Base-by-base conservation (phyloP, 2,113 vertebrate species). In the Sprattus sprattus region DNA sequence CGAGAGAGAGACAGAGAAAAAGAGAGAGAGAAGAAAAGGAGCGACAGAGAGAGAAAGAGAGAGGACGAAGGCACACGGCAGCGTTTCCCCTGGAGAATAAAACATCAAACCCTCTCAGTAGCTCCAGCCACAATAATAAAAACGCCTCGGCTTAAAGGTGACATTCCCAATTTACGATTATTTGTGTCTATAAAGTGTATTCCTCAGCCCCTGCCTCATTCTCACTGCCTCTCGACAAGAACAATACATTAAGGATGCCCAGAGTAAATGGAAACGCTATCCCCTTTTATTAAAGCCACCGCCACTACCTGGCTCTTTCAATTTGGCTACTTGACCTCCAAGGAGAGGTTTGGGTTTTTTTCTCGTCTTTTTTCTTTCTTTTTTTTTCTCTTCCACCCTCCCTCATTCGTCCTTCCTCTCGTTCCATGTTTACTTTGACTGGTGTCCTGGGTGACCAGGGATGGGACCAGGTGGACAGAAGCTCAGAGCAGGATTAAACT, bases 151-250 rank as follows among this genome's bases (percentile, higher is more conserved):
- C 97, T 97, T 98, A 98, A 99, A 99, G 97, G 98, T 99, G 97
- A 99, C 98, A 98, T 98, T 97, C 96, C 95, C 95, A 98, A 99
- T 99, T 99, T 99, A 99, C 96, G 97, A 98, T 98, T 98, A 98
- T 99, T 99, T 98, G 97, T 98, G 97, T 97, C 98, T 98, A 98
- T 99, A 99, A 99, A 99, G 97, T 96, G 97, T 97, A 96, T 98
- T 98, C 96, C 96, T 96, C 95, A 94, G 96, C 97, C 97, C 96
- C 96, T 96, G 96, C 96, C 96, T 97, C 96, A 96, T 96, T 93
- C 95, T 85, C 93, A 94, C 93, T 95, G 97, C 96, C 95, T 96
- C 95, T 93, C 93, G 95, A 94, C 87, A 95, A 96, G 96, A 97
- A 97, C 96, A 97, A 97, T 97, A 96, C 96, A 97, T 98, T 97